Percentiles rank a stretch among this genome's conserved stretches.
phyloP scores from a whole-genome alignment of 2,797 vertebrate species.

The Harpagifer antarcticus region DNA sequence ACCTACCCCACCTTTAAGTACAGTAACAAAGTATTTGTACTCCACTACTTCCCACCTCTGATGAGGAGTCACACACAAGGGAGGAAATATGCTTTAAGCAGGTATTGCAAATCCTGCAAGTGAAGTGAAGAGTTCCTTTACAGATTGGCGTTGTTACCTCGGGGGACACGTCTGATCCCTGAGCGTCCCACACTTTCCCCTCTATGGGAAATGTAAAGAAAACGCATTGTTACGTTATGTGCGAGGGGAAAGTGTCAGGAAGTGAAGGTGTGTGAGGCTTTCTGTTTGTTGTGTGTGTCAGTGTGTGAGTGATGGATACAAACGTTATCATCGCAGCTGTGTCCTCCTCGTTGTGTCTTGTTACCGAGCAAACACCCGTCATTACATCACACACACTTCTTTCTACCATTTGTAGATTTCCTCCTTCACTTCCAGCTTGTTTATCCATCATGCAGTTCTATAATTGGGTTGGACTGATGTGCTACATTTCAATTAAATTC shows the following conservation, averaged over 20 bases:
- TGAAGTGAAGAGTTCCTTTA: conserved; percentile 46
- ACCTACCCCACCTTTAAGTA: too few relatives aligned
- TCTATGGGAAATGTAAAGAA: background rate
- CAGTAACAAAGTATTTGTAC: too few relatives aligned
- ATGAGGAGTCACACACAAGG: conserved; percentile 35
- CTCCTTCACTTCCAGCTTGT: background rate
- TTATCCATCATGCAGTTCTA: too few relatives aligned
- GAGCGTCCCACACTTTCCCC: background rate
- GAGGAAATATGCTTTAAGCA: conserved; percentile 46
- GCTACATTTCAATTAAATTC: too few relatives aligned
- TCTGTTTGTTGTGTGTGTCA: background rate
- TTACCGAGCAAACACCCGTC: conserved; percentile 14
- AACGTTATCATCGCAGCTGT: conserved; percentile 19
- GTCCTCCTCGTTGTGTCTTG: conserved; percentile 15
- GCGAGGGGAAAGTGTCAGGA: background rate
- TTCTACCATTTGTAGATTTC: background rate
- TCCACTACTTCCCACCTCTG: too few relatives aligned
- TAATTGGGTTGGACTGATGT: too few relatives aligned
- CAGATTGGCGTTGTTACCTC: conserved; percentile 33
- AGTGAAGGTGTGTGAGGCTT: background rate
- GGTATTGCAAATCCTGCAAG: conserved; percentile 40
- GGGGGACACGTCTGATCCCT: conserved; percentile 30
- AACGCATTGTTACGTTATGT: too few relatives aligned
- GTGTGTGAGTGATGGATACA: conserved; percentile 26
- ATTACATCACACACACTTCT: conserved; percentile 27